Percentiles rank a stretch among this genome's conserved stretches.
phyloP scores from a whole-genome alignment of 2,888 invertebrate genomes.

The Myopa tessellatipennis region DNA sequence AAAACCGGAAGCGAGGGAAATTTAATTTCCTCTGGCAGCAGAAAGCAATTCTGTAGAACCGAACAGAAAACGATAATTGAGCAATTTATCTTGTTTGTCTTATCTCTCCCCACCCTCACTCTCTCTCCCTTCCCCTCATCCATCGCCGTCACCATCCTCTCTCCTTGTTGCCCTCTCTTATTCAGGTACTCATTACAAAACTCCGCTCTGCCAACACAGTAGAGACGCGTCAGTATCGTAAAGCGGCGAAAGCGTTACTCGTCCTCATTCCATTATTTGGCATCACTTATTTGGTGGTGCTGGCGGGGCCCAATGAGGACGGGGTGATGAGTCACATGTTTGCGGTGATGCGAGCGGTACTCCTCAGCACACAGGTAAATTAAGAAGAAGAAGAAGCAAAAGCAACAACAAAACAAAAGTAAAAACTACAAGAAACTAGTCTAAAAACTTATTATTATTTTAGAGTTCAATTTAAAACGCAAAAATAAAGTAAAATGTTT shows the following conservation, averaged over 20 bases:
- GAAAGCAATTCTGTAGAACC: not conserved
- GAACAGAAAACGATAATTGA: not conserved
- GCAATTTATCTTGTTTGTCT: not conserved
- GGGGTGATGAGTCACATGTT: slow-evolving; percentile 81
- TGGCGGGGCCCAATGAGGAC: slow-evolving; percentile 80
- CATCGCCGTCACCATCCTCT: not conserved
- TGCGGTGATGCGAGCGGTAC: slow-evolving; percentile 81
- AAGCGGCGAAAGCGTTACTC: slow-evolving; percentile 90
- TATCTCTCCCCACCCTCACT: not conserved
- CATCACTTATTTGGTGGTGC: slow-evolving; percentile 87
- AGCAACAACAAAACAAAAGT: slow-evolving; percentile 13
- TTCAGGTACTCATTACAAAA: slow-evolving; percentile 90
- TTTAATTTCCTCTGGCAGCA: slow-evolving; percentile 12
- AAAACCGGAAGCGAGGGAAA: not conserved
- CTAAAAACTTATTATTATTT: not conserved
- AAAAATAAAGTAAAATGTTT: no score
- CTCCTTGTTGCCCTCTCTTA: not conserved
- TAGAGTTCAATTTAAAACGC: not conserved
- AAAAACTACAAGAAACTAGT: no score
- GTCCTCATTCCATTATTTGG: slow-evolving; percentile 94
- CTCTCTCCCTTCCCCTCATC: not conserved
- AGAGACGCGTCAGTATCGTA: slow-evolving; percentile 91
- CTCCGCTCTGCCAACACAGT: slow-evolving; percentile 89
- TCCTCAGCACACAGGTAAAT: slow-evolving; percentile 90
- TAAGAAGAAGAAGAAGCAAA: not conserved